phyloP scores from a whole-genome alignment of 1,140 invertebrate genomes.

The Eufriesea mexicana region DNA sequence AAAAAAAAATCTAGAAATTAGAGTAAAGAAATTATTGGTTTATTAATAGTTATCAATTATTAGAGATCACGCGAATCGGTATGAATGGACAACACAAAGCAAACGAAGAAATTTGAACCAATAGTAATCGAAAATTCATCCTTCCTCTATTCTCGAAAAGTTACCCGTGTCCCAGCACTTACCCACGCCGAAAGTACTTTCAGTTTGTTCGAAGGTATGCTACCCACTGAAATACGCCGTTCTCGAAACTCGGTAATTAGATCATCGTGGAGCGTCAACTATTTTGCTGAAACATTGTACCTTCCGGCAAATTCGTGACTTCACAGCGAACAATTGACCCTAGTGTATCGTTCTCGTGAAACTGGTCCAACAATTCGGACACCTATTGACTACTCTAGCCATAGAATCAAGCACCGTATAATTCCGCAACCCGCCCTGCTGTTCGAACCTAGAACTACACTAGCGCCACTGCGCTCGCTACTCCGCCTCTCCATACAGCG shows the following conservation, averaged over 20 bases:
- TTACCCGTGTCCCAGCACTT: not conserved
- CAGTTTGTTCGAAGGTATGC: not conserved
- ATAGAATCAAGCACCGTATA: slow-evolving; percentile 21
- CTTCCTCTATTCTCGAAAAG: not conserved
- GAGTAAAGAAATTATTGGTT: too few relatives aligned
- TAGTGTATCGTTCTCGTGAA: slow-evolving; percentile 10
- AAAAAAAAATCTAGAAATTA: too few relatives aligned
- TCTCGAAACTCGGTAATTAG: slow-evolving; percentile 29
- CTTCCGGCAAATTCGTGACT: not conserved
- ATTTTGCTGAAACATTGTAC: slow-evolving; percentile 4
- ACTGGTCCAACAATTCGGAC: slow-evolving; percentile 43
- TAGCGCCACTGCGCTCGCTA: too few relatives aligned
- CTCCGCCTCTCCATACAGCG: not conserved
- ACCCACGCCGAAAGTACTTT: slow-evolving; percentile 1
- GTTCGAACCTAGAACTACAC: not conserved
- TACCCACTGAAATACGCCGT: not conserved
- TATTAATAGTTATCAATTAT: too few relatives aligned
- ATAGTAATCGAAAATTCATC: too few relatives aligned
- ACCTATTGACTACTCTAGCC: slow-evolving; percentile 11
- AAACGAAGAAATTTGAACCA: too few relatives aligned
- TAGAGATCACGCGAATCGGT: too few relatives aligned
- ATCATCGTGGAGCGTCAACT: slow-evolving; percentile 19
- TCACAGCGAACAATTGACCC: not conserved
- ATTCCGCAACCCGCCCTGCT: slow-evolving; percentile 10
- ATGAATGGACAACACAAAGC: too few relatives aligned